Evolutionary conservation across 1,140 invertebrate genomes (phyloP).

Genomic region (Anthonomus grandis): DNA sequence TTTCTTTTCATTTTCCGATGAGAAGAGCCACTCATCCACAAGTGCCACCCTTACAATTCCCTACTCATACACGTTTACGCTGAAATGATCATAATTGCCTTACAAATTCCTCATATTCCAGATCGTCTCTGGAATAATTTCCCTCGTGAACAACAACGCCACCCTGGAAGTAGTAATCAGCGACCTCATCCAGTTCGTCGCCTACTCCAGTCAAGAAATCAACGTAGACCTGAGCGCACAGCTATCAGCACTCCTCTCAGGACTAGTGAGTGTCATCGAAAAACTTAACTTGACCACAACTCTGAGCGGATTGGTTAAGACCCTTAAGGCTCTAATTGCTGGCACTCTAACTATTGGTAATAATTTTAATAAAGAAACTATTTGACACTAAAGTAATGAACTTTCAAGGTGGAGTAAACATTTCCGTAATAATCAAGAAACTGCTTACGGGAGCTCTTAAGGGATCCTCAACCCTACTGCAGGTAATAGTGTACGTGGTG

Average conservation of each 20-base stretch:
- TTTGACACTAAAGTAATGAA: not conserved
- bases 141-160: not conserved
- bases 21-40: too few species aligned
- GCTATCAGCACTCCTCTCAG: not conserved
- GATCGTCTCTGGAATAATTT: not conserved
- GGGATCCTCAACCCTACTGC: not conserved
- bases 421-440: not conserved
- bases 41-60: too few species aligned
- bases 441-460: not conserved
- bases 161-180: not conserved
- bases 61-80: too few species aligned
- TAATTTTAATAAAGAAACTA: not conserved
- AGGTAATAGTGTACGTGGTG: not conserved
- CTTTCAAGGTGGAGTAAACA: constrained; percentile 5
- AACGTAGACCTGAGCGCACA: not conserved
- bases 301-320: not conserved
- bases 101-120: too few species aligned
- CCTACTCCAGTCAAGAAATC: not conserved
- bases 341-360: not conserved
- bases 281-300: not conserved
- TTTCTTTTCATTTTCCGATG: too few species aligned
- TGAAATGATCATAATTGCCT: too few species aligned
- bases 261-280: not conserved
- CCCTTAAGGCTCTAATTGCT: not conserved
- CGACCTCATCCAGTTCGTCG: not conserved